Conservation (phyloP, 1,140 invertebrate genomes). For the Zaprionus lachaisei region DNA sequence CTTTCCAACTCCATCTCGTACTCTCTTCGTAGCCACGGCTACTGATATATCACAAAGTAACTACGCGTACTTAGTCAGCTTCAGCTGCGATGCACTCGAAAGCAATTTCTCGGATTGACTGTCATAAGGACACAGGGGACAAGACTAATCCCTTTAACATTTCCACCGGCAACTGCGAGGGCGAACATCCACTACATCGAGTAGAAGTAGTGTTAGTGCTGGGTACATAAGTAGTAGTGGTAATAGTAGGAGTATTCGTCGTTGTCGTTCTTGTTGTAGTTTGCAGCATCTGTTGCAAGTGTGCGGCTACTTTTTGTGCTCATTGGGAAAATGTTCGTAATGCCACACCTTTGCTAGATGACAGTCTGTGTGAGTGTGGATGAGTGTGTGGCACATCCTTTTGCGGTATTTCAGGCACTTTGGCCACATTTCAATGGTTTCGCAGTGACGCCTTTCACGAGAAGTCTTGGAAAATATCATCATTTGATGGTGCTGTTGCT, state of each 20-base stretch:
- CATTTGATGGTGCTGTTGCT: constrained; percentile 27
- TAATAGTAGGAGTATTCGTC: not conserved
- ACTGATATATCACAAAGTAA: not conserved
- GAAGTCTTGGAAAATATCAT: constrained; percentile 37
- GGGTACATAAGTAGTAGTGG: not conserved
- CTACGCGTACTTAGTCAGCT: constrained; percentile 2
- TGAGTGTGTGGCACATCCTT: constrained; percentile 13
- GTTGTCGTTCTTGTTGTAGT: constrained; percentile 12
- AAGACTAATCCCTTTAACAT: not conserved
- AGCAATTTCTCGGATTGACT: constrained; percentile 7
- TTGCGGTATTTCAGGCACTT: constrained; percentile 42
- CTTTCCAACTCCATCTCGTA: not conserved
- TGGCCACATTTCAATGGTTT: constrained; percentile 38
- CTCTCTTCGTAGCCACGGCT: not conserved
- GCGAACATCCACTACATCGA: not conserved
- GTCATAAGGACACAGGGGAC: not conserved
- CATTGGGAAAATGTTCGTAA: constrained; percentile 14
- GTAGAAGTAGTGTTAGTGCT: not conserved
- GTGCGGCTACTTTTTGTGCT: constrained; percentile 27
- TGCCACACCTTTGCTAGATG: constrained; percentile 39
- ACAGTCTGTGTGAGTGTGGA: not conserved
- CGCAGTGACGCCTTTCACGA: constrained; percentile 29
- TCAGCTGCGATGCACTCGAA: not conserved
- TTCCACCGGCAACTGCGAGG: not conserved
- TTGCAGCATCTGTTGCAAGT: constrained; percentile 44